Evolutionary conservation across 2,113 vertebrate species (phyloP), one percentile per base, ranked within the genome.

Genomic region (Misgurnus mizolepis): DNA sequence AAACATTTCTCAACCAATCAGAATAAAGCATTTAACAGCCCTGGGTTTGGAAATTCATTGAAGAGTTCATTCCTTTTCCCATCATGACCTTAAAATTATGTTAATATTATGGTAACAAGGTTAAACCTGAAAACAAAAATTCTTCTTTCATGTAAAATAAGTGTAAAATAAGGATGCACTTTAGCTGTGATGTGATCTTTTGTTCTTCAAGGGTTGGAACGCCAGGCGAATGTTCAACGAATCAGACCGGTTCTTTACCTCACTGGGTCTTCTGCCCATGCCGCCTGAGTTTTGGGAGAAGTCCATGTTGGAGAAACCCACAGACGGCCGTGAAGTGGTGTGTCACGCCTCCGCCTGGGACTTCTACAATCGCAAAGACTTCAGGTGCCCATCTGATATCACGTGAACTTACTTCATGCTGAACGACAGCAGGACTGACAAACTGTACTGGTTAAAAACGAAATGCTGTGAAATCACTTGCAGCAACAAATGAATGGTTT

Each of bases 341-440:
- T 99, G 98, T 27, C 98, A 99, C 0, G 97, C 98, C 0, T 99
- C 97, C 0, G 98, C 98, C 77, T 99, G 97, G 97, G 97, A 99
- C 89, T 99, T 99, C 89, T 97, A 95, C 91, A 99, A 99, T 88
- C 94, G 95, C 82, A 96, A 93, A 75, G 97, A 99, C 88, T 99
- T 99, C 93, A 97, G 98, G 98, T 99, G 18, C 7, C 86, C 97
- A 93, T 94, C 94, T 0, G 27, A 34, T 34, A 34, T 34, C 3
- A 34, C 27, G 3, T 34, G 2, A 34, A 34, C 27, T 34, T 34
- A 34, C 27, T 34, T 34, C 27, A 34, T 34, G 1, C 27, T 34
- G 27, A 34, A 34, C 27, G 27, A 34, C 27, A 27, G 27, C 27
- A 27, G 27, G 27, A 27, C 27, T 27, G 27, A 27, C 27, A 34